Evolutionary conservation across 2,888 invertebrate species (phyloP), one percentile per base, ranked within the genome.

Genomic region (Podabrus alpinus): DNA sequence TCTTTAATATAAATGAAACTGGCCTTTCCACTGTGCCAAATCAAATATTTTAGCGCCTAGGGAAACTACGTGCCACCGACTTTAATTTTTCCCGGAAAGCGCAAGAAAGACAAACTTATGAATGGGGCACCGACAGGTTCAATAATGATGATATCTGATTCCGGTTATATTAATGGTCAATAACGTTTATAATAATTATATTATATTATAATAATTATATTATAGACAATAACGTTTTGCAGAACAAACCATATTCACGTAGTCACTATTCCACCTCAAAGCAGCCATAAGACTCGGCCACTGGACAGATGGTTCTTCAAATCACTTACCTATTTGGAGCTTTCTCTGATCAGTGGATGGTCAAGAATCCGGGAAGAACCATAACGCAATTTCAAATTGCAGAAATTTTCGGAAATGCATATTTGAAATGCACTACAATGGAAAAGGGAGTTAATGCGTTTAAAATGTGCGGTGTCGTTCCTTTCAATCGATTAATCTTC

Each of bases 41-140:
- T n/a, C n/a, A n/a, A n/a, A n/a, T n/a, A n/a, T n/a, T n/a, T n/a
- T n/a, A n/a, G n/a, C n/a, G n/a, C n/a, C n/a, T n/a, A n/a, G n/a
- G n/a, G n/a, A n/a, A n/a, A n/a, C 19, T 19, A 19, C 19, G 78
- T 81, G 9, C 81, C 81, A 29, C 81, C 80, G 15, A 66, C 79
- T n/a, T 25, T 82, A 21, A 79, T 81, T 29, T 82, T 80, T 72
- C 80, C 80, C 9, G 69, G 81, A 45, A 78, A 79, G 61, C 77
- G 79, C 60, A 75, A 74, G 74, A 80, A 80, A 15, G 74, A 71
- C 17, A 75, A 80, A 19, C 68, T 82, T 17, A 72, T 79, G 70
- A 68, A 75, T 66, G 69, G 69, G n/a, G 73, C 70, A 59, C 71
- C 73, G 45, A 66, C 75, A 19, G 73, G 64, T n/a, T 59, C 62